Base-by-base conservation (phyloP, 2,797 vertebrate species). In the Acrossocheilus fasciatus region DNA sequence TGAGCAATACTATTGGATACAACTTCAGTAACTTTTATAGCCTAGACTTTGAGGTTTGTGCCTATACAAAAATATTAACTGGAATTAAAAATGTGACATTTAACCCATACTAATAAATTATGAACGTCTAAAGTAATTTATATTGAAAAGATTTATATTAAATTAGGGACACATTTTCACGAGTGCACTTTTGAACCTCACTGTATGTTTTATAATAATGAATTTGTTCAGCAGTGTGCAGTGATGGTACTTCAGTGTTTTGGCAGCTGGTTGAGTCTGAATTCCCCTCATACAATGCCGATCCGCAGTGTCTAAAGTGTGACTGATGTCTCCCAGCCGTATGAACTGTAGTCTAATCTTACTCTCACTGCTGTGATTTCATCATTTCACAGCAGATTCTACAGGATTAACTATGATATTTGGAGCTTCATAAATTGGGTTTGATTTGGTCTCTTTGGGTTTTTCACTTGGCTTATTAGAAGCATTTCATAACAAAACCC, bases 401-500 rank as follows among this genome's bases (percentile, higher is more conserved):
- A 41, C 30, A 39, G 84, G 36, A 47, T 80, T 62, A 75, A 54
- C 54, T 62, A 54, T 10, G 15, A 81, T 81, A 74, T 81, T 43
- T 41, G 64, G 52, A 78, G 36, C 50, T 36, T 34, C n/a, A 36
- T 59, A 79, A 84, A 62, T 85, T 26, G 8, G 8, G 30, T 72
- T 86, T 81, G 54, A 47, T 81, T 73, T 12, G 18, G 69, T 74
- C 66, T 72, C 64, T 43, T 69, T 69, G 50, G 66, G 54, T 81
- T 1, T 72, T 74, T 81, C 17, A 15, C 10, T 86, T 81, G 68
- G 69, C 57, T 54, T 52, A 80, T 82, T 73, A 69, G 36, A 83
- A 86, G n/a, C 54, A 77, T 54, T 86, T 75, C 43, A 34, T 81
- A 74, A 73, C 54, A 74, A 81, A 78, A 86, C 43, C 10, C 43